Evolutionary conservation across 2,797 vertebrate species (phyloP), one percentile per base, ranked within the genome.

Genomic region (Sebastes hopkinsi): DNA sequence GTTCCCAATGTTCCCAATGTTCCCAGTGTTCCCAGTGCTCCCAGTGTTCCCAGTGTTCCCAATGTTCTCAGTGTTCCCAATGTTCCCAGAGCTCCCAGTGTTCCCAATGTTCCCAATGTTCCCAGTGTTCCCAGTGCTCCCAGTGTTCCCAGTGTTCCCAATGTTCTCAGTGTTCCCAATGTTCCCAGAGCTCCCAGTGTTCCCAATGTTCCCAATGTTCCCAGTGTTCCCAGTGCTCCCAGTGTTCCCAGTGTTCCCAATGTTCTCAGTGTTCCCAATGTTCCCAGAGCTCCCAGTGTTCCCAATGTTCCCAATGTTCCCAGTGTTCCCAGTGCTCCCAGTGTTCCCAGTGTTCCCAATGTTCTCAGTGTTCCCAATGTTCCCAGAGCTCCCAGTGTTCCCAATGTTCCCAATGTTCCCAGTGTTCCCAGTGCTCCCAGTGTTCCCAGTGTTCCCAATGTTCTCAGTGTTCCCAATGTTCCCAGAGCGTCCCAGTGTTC

Each of bases 131-230:
- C 36, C 36, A 38, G 0, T 38, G 36, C 3, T 38, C 36, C 36
- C 36, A 38, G 0, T 38, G 11, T 0, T 36, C 11, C 34, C 34
- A 36, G 0, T 36, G 34, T 1, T 36, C 34, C 34, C 34, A 36
- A 0, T 12, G 34, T 0, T 12, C 34, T 11, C 34, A 36, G 0
- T 36, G 34, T 4, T 36, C 34, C 11, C 34, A 36, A 0, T 12
- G 34, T 2, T 36, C 34, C 34, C 34, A 12, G 0, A 5, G 11
- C 1, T 36, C 11, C 34, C 34, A 36, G 0, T 12, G 34, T 0
- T 36, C 34, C 34, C 34, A 36, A 0, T 36, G 11, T 1, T 12
- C 34, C 11, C 4, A 36, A 0, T 12, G 34, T 0, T 36, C 34
- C 34, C 34, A 12, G 0, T 36, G 34, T 25, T 25, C 25, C 25